phyloP scores from a whole-genome alignment of 1,140 invertebrate species.

The Caerostris extrusa region DNA sequence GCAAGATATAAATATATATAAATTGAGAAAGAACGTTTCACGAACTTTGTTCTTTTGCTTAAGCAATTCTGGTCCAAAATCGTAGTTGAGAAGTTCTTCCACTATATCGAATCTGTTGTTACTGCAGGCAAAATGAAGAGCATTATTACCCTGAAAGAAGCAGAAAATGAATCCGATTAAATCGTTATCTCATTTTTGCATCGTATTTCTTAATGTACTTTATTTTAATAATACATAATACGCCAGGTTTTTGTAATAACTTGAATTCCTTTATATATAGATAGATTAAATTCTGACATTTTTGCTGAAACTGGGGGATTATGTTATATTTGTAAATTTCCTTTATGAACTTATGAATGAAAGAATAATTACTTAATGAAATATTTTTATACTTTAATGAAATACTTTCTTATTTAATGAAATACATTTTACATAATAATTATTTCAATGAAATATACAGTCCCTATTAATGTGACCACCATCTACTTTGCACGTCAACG shows the following conservation, averaged over 20 bases:
- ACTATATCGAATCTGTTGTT: slow-evolving; percentile 43
- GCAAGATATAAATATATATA: too few relatives aligned
- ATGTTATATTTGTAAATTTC: background rate
- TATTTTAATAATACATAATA: background rate
- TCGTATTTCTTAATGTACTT: background rate
- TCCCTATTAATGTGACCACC: too few relatives aligned
- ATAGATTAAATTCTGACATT: background rate
- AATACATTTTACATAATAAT: too few relatives aligned
- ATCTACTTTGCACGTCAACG: too few relatives aligned
- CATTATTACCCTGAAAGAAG: slow-evolving; percentile 34
- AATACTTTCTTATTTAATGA: too few relatives aligned
- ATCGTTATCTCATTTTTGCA: background rate
- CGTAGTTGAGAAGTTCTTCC: background rate
- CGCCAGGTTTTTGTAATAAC: background rate
- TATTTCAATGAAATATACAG: too few relatives aligned
- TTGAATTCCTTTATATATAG: background rate
- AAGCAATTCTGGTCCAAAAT: background rate
- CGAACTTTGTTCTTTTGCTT: slow-evolving; percentile 7
- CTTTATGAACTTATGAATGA: background rate
- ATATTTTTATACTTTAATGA: too few relatives aligned
- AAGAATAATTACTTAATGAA: too few relatives aligned
- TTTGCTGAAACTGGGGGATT: background rate
- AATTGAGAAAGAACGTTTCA: too few relatives aligned
- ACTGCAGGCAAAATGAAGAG: slow-evolving; percentile 11
- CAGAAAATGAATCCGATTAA: background rate